A percentile compares a stretch with the other conserved stretches of the same genome.
Conservation (phyloP, 2,113 vertebrate genomes). For the Mus pahari region DNA sequence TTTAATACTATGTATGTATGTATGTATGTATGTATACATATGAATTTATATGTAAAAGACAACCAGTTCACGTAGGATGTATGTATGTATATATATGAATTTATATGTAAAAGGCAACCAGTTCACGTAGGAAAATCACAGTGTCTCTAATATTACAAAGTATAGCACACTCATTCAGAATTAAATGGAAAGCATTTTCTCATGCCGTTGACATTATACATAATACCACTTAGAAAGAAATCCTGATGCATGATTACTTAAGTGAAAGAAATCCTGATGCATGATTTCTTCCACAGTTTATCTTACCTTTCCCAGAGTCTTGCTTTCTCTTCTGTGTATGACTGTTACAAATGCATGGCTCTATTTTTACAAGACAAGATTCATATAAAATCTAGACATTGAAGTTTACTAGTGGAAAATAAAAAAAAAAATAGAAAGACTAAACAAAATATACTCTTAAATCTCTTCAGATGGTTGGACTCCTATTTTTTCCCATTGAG, state of each 20-base stretch:
- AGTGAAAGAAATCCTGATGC: background rate
- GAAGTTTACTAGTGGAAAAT: conserved; percentile 21
- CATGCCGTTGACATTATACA: background rate
- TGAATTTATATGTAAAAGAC: background rate
- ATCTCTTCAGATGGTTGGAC: background rate
- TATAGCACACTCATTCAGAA: background rate
- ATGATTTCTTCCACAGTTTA: background rate
- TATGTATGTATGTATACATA: background rate
- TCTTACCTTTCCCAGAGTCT: background rate
- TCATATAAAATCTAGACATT: conserved; percentile 10
- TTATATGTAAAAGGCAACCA: background rate
- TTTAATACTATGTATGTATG: background rate
- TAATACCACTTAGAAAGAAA: background rate
- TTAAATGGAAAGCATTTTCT: background rate
- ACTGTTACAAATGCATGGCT: background rate
- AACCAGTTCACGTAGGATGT: background rate
- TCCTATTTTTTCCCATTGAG: background rate
- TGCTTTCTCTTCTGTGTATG: background rate
- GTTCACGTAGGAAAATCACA: background rate
- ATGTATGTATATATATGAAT: background rate
- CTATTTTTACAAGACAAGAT: background rate
- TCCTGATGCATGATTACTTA: background rate
- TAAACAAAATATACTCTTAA: background rate
- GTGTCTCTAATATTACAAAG: background rate
- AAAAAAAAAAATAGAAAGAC: background rate